Conservation (phyloP, 2,888 invertebrate genomes). For the Lochmaea crataegi region DNA sequence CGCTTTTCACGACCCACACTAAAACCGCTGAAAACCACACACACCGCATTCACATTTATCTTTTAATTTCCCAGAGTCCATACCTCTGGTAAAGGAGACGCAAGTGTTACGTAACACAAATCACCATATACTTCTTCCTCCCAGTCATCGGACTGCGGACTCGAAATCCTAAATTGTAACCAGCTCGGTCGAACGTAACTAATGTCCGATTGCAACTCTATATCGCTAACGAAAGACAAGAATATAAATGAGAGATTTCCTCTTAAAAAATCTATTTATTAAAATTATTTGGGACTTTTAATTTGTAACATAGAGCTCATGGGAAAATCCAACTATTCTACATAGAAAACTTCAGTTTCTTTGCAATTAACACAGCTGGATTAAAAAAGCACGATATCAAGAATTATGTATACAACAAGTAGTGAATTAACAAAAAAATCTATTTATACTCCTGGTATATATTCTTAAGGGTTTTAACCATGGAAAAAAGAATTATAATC, state of each 20-base stretch:
- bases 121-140: conserved; percentile 91
- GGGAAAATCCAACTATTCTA: no score
- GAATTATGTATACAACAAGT: no score
- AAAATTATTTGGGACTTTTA: no score
- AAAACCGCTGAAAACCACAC: conserved; percentile 5
- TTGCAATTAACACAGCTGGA: no score
- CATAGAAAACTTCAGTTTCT: no score
- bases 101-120: conserved; percentile 87
- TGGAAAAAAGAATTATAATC: no score
- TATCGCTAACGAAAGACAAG: conserved; percentile 32
- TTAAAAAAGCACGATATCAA: no score
- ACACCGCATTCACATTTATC: conserved; percentile 6
- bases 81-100: conserved; percentile 77
- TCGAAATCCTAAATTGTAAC: conserved; percentile 75
- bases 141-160: conserved; percentile 72
- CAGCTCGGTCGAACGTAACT: conserved; percentile 68
- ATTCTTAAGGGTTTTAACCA: no score
- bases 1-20: neutral
- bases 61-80: conserved; percentile 43
- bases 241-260: neutral
- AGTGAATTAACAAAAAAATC: no score
- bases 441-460: no score
- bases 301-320: no score
- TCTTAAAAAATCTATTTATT: neutral
- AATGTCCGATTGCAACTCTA: conserved; percentile 40